Conservation (phyloP, 2,888 invertebrate genomes). For the Agrenia bidenticulata region DNA sequence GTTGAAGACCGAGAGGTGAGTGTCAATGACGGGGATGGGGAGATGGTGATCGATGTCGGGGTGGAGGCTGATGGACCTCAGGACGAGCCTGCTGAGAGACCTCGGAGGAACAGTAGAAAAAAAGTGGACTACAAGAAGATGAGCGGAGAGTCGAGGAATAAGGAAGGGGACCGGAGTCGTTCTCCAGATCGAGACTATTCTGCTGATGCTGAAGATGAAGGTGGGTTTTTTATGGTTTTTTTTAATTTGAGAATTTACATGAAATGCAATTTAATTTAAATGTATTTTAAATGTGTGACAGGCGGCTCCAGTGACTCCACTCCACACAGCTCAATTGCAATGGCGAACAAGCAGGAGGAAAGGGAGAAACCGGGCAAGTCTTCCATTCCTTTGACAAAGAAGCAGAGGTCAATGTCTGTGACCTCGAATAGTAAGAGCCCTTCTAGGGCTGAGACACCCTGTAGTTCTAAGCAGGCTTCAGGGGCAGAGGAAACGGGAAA, state of each 20-base stretch:
- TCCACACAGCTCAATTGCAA: slow-evolving; percentile 11
- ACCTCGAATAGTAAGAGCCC: slow-evolving; percentile 25
- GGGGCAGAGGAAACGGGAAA: slow-evolving; percentile 29
- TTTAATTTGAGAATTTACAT: too few relatives aligned
- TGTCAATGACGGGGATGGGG: slow-evolving; percentile 4
- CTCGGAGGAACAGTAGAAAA: neutral
- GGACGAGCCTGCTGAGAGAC: neutral
- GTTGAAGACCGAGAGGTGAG: neutral
- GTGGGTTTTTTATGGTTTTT: neutral
- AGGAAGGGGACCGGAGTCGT: slow-evolving; percentile 26
- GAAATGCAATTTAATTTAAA: too few relatives aligned
- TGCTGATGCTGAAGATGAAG: slow-evolving; percentile 37
- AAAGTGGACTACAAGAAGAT: slow-evolving; percentile 9
- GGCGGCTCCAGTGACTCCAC: slow-evolving; percentile 27
- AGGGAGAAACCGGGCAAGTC: slow-evolving; percentile 32
- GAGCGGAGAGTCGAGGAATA: neutral
- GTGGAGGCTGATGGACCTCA: neutral
- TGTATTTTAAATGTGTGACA: neutral
- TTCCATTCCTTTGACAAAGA: slow-evolving; percentile 31
- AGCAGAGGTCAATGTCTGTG: slow-evolving; percentile 16
- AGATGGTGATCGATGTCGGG: slow-evolving; percentile 12
- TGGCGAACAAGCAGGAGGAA: slow-evolving; percentile 25
- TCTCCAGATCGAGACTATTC: slow-evolving; percentile 33
- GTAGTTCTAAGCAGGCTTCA: slow-evolving; percentile 18
- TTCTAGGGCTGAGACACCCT: slow-evolving; percentile 10